Percentiles rank a stretch among this genome's conserved stretches.
phyloP scores from a whole-genome alignment of 1,140 invertebrate species.

The Heliothis subflexa region DNA sequence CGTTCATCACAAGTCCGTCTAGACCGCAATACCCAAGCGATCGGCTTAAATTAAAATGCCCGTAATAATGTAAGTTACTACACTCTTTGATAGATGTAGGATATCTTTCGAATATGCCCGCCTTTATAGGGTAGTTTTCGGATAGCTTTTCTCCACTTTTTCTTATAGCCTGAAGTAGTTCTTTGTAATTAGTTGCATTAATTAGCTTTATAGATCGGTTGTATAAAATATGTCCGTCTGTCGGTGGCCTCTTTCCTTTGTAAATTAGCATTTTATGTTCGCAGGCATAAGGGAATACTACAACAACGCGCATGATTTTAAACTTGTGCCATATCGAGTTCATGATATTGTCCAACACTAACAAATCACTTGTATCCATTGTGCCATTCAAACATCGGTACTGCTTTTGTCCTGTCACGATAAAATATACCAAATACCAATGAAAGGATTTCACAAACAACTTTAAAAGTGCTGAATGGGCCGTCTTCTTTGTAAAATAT shows the following conservation, averaged over 20 bases:
- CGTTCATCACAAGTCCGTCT: slow-evolving; percentile 54
- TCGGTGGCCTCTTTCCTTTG: slow-evolving; percentile 39
- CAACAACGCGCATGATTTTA: slow-evolving; percentile 43
- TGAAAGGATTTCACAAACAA: slow-evolving; percentile 40
- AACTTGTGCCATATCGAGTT: slow-evolving; percentile 57
- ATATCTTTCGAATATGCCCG: slow-evolving; percentile 56
- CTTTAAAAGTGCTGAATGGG: background rate
- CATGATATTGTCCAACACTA: slow-evolving; percentile 50
- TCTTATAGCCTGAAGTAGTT: background rate
- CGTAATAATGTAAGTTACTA: slow-evolving; percentile 35
- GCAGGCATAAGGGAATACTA: slow-evolving; percentile 54
- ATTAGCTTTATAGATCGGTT: slow-evolving; percentile 55
- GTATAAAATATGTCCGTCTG: slow-evolving; percentile 32
- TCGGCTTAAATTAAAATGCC: slow-evolving; percentile 25
- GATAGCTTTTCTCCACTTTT: slow-evolving; percentile 36
- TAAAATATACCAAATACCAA: slow-evolving; percentile 49
- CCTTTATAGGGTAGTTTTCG: slow-evolving; percentile 54
- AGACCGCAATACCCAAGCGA: slow-evolving; percentile 53
- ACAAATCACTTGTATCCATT: slow-evolving; percentile 34
- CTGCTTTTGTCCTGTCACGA: slow-evolving; percentile 43
- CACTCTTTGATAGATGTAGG: slow-evolving; percentile 56
- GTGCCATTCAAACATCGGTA: slow-evolving; percentile 50
- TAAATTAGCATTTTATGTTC: slow-evolving; percentile 50
- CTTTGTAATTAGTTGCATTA: background rate
- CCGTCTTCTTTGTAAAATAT: slow-evolving; percentile 33